Evolutionary conservation across 2,888 invertebrate genomes (phyloP), one percentile per base, ranked within the genome.

Genomic region (Priocnemis perturbator): DNA sequence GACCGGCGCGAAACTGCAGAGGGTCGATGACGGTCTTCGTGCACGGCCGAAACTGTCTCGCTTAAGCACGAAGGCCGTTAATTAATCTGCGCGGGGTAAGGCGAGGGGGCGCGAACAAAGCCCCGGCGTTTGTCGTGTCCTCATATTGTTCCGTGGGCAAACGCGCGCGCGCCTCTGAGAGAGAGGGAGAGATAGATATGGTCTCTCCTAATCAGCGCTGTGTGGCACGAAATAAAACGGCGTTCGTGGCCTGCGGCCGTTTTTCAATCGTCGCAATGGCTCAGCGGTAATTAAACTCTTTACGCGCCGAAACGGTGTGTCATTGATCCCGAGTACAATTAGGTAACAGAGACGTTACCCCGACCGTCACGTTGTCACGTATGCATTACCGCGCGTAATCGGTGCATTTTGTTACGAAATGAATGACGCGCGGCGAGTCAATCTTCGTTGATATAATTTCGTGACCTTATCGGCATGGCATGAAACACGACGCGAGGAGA

Each of bases 381-480:
- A 37, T 9, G 37, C 37, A 37, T 37, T 37, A 37, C 26, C 26
- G 26, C 3, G 26, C 26, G 26, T 26, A 26, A 26, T 37, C 11
- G 11, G 37, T 9, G 11, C 7, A 11, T 37, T 37, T 3, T 37
- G 11, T 37, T 37, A 37, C 37, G 37, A 37, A 37, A 37, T 37
- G 37, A 37, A 3, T 1, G 37, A 37, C 4, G 37, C 3, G 26
- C 11, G 11, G 37, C 1, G 37, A 37, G 11, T 67, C 66, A 56
- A 60, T 30, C 66, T 21, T 60, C 63, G 74, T 68, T 69, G 75
- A 75, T 77, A 71, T 65, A 71, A 76, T 77, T 78, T 73, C 64
- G 37, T 52, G 69, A 71, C 69, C 69, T 73, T 71, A 66, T 62
- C 37, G 37, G 47, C 37, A 63, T 72, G 48, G 26, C 66, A 62